Percentiles rank a stretch among this genome's conserved stretches.
phyloP scores from a whole-genome alignment of 2,888 invertebrate genomes.

The Uloborus plumipes region DNA sequence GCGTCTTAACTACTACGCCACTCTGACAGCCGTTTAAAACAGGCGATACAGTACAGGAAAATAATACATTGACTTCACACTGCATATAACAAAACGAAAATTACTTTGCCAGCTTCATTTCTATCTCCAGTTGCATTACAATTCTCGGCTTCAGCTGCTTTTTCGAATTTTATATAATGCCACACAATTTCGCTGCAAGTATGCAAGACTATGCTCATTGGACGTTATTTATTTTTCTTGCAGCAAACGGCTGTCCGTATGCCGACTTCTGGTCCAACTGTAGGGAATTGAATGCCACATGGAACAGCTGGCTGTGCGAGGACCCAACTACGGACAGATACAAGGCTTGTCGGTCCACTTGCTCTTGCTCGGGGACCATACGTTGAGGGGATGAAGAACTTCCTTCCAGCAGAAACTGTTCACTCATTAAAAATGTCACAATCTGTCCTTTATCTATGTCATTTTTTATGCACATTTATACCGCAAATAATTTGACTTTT shows the following conservation, averaged over 20 bases:
- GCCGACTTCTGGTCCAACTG: slow-evolving; percentile 83
- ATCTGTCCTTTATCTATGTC: no score
- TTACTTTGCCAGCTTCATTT: no score
- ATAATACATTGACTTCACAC: no score
- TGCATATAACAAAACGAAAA: no score
- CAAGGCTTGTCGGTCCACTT: slow-evolving; percentile 79
- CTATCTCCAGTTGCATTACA: no score
- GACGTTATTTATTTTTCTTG: slow-evolving; percentile 12
- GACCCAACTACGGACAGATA: slow-evolving; percentile 73
- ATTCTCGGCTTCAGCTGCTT: no score
- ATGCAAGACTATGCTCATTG: not conserved
- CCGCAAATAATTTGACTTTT: no score
- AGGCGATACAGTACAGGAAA: no score
- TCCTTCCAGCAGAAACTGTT: no score
- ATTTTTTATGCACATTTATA: no score
- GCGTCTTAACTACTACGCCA: no score
- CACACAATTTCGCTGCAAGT: not conserved
- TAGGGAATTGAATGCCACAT: slow-evolving; percentile 76
- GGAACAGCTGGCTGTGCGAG: slow-evolving; percentile 77
- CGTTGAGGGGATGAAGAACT: not conserved
- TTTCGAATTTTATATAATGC: not conserved
- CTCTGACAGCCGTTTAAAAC: no score
- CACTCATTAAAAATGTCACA: not conserved
- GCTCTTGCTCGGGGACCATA: slow-evolving; percentile 70
- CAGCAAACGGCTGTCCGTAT: slow-evolving; percentile 78